Evolutionary conservation across 2,113 vertebrate species (phyloP).

Genomic region (Tachysurus fulvidraco): DNA sequence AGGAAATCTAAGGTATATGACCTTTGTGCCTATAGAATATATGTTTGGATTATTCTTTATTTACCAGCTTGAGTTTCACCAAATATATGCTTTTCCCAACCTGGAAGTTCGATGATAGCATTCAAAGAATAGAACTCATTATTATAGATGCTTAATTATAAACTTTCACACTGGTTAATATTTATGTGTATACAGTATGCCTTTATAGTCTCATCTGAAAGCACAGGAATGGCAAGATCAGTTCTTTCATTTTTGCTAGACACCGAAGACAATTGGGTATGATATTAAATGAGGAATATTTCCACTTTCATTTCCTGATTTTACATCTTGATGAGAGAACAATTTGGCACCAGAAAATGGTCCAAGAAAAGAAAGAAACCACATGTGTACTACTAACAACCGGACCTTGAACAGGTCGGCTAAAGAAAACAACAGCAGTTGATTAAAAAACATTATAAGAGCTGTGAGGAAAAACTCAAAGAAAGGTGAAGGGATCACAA

Average conservation of each 20-base stretch:
- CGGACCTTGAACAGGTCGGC: too few species aligned
- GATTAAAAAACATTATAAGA: too few species aligned
- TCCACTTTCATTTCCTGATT: neutral
- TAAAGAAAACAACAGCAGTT: too few species aligned
- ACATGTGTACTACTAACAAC: too few species aligned
- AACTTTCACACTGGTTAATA: neutral
- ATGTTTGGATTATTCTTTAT: neutral
- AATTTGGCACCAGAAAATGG: neutral
- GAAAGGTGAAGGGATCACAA: neutral
- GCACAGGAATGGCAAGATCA: neutral
- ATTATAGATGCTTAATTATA: neutral
- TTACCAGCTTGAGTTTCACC: neutral
- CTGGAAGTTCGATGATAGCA: neutral
- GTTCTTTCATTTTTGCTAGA: neutral
- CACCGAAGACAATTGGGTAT: neutral
- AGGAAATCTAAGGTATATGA: conserved; percentile 41
- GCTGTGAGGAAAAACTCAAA: too few species aligned
- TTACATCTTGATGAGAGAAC: neutral
- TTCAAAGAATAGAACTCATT: neutral
- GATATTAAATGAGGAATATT: neutral
- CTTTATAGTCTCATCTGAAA: neutral
- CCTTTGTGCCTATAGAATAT: conserved; percentile 20
- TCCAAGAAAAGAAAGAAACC: too few species aligned
- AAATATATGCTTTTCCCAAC: neutral
- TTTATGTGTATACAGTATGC: neutral